phyloP scores from a whole-genome alignment of 2,113 vertebrate species.

The Tursiops truncatus region DNA sequence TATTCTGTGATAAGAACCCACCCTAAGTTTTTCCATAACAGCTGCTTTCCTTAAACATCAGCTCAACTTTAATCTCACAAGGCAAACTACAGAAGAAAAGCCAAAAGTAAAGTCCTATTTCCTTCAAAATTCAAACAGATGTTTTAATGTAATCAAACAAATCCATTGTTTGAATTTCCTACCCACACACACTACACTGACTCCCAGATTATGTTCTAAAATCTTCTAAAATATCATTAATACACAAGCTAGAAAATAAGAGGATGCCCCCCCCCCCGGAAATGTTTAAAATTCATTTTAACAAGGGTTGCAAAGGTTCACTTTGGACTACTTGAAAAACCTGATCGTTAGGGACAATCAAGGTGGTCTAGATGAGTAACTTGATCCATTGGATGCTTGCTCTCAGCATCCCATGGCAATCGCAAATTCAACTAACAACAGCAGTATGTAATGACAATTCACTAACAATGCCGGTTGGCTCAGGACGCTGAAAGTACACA shows the following conservation, averaged over 20 bases:
- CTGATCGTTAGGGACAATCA: background rate
- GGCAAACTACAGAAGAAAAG: slow-evolving; percentile 80
- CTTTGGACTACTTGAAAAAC: background rate
- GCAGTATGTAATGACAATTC: background rate
- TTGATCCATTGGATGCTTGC: background rate
- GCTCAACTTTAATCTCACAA: slow-evolving; percentile 80
- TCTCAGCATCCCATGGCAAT: background rate
- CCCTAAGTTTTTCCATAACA: slow-evolving; percentile 80
- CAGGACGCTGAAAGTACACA: background rate
- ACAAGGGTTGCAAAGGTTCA: background rate
- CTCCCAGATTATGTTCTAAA: slow-evolving; percentile 48
- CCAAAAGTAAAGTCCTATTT: slow-evolving; percentile 81
- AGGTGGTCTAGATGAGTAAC: background rate
- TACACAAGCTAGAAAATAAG: background rate
- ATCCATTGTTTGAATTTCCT: slow-evolving; percentile 43
- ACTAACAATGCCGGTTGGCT: background rate
- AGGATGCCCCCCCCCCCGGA: background rate
- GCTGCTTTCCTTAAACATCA: slow-evolving; percentile 83
- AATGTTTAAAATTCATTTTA: slow-evolving; percentile 51
- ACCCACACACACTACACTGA: slow-evolving; percentile 26
- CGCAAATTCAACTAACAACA: background rate
- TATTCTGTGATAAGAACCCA: slow-evolving; percentile 75
- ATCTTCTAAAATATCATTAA: slow-evolving; percentile 9
- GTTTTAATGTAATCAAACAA: slow-evolving; percentile 81
- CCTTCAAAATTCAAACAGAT: slow-evolving; percentile 81